Conservation (phyloP, 2,113 vertebrate genomes). For the Labeo rohita region DNA sequence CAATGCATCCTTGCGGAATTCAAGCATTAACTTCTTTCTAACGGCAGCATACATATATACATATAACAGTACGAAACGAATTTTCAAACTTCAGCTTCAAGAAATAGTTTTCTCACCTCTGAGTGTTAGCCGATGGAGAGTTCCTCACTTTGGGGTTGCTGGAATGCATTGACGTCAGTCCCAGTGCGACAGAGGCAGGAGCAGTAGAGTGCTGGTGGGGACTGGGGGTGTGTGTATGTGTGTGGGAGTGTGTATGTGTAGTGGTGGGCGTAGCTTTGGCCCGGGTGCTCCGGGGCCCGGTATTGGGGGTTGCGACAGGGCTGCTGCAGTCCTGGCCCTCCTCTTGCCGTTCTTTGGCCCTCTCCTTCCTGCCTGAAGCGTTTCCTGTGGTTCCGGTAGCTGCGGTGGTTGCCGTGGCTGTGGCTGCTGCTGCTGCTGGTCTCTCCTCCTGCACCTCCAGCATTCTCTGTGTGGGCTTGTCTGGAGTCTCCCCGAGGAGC, state of each 20-base stretch:
- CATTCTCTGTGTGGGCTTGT: constrained; percentile 83
- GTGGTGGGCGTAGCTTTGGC: constrained; percentile 62
- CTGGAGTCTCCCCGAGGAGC: constrained; percentile 82
- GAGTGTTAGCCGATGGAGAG: constrained; percentile 88
- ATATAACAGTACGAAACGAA: neutral
- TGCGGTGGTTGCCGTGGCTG: constrained; percentile 52
- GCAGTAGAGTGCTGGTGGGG: constrained; percentile 79
- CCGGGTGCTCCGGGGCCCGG: constrained; percentile 60
- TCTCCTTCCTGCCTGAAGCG: constrained; percentile 82
- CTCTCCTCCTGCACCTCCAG: constrained; percentile 85
- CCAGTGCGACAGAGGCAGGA: constrained; percentile 80
- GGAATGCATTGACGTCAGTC: constrained; percentile 94
- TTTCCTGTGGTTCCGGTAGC: constrained; percentile 61
- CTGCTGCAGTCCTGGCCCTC: constrained; percentile 73
- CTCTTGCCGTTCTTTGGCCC: constrained; percentile 84
- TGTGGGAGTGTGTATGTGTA: constrained; percentile 47
- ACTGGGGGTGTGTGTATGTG: constrained; percentile 55
- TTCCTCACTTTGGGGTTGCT: constrained; percentile 93
- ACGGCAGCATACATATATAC: neutral
- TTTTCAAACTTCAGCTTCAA: neutral
- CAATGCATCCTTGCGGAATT: neutral
- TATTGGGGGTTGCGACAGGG: constrained; percentile 63
- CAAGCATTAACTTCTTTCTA: neutral
- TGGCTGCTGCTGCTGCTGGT: constrained; percentile 59
- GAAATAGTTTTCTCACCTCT: constrained; percentile 78